Conservation (phyloP, 2,888 invertebrate genomes). For the Ischnura elegans region DNA sequence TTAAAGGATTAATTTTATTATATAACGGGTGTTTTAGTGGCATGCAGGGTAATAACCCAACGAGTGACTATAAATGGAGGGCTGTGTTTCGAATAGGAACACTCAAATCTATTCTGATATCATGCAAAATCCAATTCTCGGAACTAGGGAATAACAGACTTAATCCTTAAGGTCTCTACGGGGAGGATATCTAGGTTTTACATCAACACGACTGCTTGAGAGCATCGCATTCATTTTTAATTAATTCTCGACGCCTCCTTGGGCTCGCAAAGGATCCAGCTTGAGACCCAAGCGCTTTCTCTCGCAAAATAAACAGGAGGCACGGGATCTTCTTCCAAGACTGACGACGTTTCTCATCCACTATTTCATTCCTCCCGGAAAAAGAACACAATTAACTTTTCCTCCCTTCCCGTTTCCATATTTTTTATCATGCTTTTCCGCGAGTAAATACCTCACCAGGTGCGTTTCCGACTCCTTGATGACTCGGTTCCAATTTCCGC, state of each 20-base stretch:
- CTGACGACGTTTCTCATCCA: not conserved
- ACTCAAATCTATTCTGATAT: no score
- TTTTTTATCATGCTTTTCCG: not conserved
- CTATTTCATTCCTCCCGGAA: not conserved
- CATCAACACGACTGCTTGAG: not conserved
- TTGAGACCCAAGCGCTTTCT: not conserved
- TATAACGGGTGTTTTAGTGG: no score
- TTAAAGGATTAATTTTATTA: no score
- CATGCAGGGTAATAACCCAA: no score
- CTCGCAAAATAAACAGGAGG: not conserved
- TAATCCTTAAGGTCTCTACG: not conserved
- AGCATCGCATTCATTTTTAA: not conserved
- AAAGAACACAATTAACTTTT: not conserved
- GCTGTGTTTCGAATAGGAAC: no score
- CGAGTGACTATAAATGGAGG: no score
- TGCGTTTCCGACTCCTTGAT: not conserved
- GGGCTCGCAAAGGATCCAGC: not conserved
- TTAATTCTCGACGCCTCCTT: not conserved
- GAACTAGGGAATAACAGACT: not conserved
- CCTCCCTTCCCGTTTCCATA: not conserved
- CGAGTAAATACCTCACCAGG: not conserved
- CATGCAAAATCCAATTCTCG: no score
- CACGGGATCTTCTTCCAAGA: not conserved
- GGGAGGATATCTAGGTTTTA: not conserved
- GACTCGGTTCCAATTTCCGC: slow-evolving; percentile 38